These are phyloP conservation scores for Hemicentrotus pulcherrimus DNA, from an alignment of 35 echinoderm and acorn worm species.

Conservation along the genomic window DNA sequence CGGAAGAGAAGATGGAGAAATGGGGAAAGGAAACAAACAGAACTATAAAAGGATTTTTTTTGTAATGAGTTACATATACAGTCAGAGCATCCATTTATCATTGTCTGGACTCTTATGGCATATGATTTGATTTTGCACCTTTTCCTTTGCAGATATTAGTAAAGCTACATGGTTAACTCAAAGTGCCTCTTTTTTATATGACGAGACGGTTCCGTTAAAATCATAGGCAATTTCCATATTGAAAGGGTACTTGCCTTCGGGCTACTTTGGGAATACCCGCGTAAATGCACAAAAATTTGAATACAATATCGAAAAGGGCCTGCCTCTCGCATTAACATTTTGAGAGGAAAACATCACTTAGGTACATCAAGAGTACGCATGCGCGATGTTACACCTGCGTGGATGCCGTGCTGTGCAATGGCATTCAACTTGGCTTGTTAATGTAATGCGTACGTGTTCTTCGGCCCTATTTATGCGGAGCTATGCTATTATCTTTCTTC, in stretches of 20 bases:
- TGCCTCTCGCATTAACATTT: not conserved
- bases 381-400: not conserved
- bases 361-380: not conserved
- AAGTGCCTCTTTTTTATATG: constrained; percentile 13
- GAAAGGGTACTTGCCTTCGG: not conserved
- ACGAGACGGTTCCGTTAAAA: not conserved
- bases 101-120: not conserved
- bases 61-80: too few species aligned
- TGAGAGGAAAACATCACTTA: constrained; percentile 3
- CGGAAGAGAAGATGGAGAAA: too few species aligned
- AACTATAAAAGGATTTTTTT: too few species aligned
- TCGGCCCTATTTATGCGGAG: not conserved
- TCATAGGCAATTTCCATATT: constrained; percentile 12
- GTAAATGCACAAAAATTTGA: not conserved
- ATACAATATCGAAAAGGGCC: not conserved
- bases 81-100: too few species aligned
- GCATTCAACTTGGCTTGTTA: not conserved
- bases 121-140: not conserved
- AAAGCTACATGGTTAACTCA: not conserved
- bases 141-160: not conserved
- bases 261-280: not conserved
- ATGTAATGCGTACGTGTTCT: constrained; percentile 6
- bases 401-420: not conserved
- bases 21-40: too few species aligned
- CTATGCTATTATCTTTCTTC: not conserved